These are phyloP conservation scores for Caloenas nicobarica DNA, from an alignment of 2,113 vertebrate genomes.

Conservation along the genomic window DNA sequence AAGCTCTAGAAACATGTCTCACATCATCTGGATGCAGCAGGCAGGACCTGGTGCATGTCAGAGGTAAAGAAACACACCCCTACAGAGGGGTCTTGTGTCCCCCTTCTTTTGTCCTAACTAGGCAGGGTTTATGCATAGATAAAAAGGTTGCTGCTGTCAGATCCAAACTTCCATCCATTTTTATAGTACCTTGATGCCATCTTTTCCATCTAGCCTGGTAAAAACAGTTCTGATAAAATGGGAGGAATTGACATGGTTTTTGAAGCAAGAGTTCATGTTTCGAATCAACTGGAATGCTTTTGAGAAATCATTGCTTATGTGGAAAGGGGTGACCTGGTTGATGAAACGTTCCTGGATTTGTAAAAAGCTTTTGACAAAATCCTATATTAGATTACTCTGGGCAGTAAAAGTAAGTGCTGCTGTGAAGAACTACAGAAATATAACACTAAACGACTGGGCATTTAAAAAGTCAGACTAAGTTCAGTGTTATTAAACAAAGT, in stretches of 20 bases:
- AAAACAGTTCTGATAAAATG: not conserved
- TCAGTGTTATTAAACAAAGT: not conserved
- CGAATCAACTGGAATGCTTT: not conserved
- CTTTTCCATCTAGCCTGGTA: not conserved
- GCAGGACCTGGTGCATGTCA: not conserved
- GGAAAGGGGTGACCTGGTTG: not conserved
- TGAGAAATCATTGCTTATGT: not conserved
- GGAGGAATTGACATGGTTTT: not conserved
- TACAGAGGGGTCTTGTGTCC: not conserved
- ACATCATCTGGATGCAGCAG: not conserved
- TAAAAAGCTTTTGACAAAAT: not conserved
- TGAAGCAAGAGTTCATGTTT: not conserved
- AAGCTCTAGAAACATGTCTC: not conserved
- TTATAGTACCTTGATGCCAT: not conserved
- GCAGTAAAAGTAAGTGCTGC: not conserved
- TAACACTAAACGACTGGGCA: not conserved
- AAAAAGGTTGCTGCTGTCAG: not conserved
- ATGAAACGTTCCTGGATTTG: not conserved
- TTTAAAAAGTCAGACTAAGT: not conserved
- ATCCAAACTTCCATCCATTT: not conserved
- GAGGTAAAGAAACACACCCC: not conserved
- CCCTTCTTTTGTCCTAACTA: not conserved
- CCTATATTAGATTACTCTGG: not conserved
- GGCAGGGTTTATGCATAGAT: not conserved
- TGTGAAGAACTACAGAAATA: not conserved